Percentiles rank a stretch among this genome's conserved stretches.
These are phyloP conservation scores for Gambusia holbrooki DNA, from an alignment of 2,113 vertebrate species.

Conservation along the genomic window DNA sequence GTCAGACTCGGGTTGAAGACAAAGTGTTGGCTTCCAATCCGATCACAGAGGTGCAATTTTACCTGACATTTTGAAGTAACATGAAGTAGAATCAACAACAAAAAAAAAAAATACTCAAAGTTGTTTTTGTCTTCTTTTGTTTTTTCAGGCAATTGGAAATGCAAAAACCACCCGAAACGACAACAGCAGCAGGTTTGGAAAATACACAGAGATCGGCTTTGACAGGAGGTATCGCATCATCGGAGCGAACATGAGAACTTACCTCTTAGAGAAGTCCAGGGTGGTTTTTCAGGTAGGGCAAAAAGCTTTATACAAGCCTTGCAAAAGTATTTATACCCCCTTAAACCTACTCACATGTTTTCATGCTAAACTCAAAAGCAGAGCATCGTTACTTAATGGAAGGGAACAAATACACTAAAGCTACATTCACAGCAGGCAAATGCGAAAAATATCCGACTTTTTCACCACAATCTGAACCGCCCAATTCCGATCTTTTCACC, in stretches of 20 bases:
- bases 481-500: too few relatives aligned
- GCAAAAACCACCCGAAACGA: conserved; percentile 98
- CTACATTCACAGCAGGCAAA: too few relatives aligned
- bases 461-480: too few relatives aligned
- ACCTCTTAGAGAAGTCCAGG: conserved; percentile 96
- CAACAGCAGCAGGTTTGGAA: conserved; percentile 98
- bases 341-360: too few relatives aligned
- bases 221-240: conserved; percentile 89
- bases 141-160: conserved; percentile 91
- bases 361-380: too few relatives aligned
- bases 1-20: conserved; percentile 89
- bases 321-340: too few relatives aligned
- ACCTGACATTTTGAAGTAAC: not conserved
- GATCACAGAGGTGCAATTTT: conserved; percentile 88
- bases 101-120: not conserved
- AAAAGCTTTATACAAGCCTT: not conserved
- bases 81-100: not conserved
- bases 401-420: too few relatives aligned
- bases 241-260: conserved; percentile 97
- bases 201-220: conserved; percentile 98
- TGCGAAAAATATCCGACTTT: too few relatives aligned
- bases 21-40: conserved; percentile 96
- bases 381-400: too few relatives aligned
- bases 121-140: conserved; percentile 13
- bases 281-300: conserved; percentile 93